Percentiles rank a stretch among this genome's conserved stretches.
Conservation (phyloP, 2,888 invertebrate genomes). For the Philereme vetulata region DNA sequence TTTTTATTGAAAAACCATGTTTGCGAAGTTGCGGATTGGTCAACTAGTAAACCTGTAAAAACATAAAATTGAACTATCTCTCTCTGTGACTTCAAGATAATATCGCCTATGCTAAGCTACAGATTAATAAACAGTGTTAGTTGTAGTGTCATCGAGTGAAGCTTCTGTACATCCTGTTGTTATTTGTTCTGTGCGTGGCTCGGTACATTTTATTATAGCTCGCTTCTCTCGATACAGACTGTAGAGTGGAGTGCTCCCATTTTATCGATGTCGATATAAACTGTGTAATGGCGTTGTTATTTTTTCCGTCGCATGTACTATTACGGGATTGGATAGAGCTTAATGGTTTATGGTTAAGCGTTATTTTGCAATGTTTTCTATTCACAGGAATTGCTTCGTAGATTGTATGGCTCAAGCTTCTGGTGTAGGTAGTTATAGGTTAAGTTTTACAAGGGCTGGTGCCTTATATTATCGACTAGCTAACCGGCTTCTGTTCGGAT, state of each 20-base stretch:
- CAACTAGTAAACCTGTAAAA: no score
- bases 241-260: conserved; percentile 50
- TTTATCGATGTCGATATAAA: conserved; percentile 79
- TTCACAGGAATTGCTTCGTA: conserved; percentile 42
- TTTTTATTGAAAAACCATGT: no score
- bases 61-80: no score
- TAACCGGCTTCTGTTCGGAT: no score
- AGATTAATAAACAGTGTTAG: no score
- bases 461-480: neutral
- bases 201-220: conserved; percentile 83
- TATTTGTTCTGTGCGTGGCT: conserved; percentile 59
- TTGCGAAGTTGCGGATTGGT: no score
- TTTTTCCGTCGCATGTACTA: conserved; percentile 55
- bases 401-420: neutral
- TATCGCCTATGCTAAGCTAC: no score
- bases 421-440: neutral
- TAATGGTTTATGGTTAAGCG: conserved; percentile 57
- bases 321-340: conserved; percentile 56
- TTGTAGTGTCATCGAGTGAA: conserved; percentile 6
- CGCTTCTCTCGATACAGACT: conserved; percentile 75
- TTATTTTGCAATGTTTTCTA: conserved; percentile 49
- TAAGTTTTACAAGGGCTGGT: neutral
- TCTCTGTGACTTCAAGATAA: no score
- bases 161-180: neutral
- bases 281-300: conserved; percentile 62